A percentile compares a stretch with the other conserved stretches of the same genome.
Conservation (phyloP, 1,140 invertebrate genomes). For the Leptestheria dahalacensis region DNA sequence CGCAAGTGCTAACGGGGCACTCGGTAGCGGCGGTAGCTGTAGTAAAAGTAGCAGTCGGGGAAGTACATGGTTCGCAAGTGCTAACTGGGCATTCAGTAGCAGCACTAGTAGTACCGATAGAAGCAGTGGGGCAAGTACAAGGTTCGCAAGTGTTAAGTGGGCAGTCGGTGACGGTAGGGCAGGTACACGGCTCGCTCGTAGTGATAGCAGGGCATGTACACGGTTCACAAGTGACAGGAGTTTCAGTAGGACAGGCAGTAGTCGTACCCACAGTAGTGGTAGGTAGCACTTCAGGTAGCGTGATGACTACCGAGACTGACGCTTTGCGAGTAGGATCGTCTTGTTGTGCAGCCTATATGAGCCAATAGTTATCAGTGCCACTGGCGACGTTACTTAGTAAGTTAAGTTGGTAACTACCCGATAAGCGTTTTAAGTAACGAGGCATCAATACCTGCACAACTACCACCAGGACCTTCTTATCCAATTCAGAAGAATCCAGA, state of each 20-base stretch:
- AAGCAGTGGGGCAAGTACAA: not conserved
- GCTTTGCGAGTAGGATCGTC: not conserved
- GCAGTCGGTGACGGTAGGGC: not conserved
- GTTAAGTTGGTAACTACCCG: no score
- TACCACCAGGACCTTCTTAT: not conserved
- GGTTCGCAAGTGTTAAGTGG: not conserved
- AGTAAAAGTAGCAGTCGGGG: not conserved
- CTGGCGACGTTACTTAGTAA: no score
- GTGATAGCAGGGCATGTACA: not conserved
- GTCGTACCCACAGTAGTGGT: not conserved
- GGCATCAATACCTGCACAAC: not conserved
- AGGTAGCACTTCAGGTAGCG: not conserved
- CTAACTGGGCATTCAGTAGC: not conserved
- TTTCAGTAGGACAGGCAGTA: not conserved
- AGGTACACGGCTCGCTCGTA: not conserved
- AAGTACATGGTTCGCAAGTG: not conserved
- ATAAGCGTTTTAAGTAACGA: no score
- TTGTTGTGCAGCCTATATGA: not conserved
- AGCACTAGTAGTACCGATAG: not conserved
- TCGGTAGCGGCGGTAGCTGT: not conserved
- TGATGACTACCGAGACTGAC: not conserved
- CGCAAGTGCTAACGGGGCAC: not conserved
- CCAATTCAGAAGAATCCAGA: not conserved
- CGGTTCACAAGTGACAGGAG: not conserved
- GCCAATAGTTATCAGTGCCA: no score